Evolutionary conservation across 2,797 vertebrate species (phyloP).

Genomic region (Micromesistius poutassou): DNA sequence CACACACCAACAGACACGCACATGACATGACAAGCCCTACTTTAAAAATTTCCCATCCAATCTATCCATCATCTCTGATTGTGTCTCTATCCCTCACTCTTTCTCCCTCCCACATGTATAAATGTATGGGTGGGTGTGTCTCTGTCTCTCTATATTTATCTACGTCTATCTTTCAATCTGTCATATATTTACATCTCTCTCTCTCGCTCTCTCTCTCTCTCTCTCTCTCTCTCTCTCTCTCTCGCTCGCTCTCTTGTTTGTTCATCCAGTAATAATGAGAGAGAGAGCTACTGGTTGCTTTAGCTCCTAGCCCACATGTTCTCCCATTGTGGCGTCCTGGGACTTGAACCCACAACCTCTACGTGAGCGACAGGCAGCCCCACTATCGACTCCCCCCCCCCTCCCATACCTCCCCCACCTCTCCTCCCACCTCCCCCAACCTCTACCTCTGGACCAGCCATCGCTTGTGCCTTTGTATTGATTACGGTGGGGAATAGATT

Average conservation of each 20-base stretch:
- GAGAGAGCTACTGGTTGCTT: not conserved
- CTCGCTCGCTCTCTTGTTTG: not conserved
- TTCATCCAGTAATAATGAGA: conserved; percentile 3
- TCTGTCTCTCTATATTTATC: no score
- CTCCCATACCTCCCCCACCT: not conserved
- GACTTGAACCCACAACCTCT: conserved; percentile 2
- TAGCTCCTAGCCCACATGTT: not conserved
- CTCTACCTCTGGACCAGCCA: not conserved
- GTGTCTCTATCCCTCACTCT: no score
- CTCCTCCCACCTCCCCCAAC: not conserved
- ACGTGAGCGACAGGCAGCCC: not conserved
- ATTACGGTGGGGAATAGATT: not conserved
- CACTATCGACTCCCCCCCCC: not conserved
- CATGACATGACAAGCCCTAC: not conserved
- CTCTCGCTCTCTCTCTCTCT: not conserved
- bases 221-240: no score
- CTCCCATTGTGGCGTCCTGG: not conserved
- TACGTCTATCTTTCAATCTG: no score
- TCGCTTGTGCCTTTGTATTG: not conserved
- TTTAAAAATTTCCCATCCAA: not conserved
- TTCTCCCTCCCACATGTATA: no score
- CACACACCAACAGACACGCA: not conserved
- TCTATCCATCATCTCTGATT: not conserved
- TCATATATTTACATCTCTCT: not conserved
- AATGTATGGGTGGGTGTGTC: no score